Base-by-base conservation (phyloP, 2,113 vertebrate species). In the Arizona elegans region DNA sequence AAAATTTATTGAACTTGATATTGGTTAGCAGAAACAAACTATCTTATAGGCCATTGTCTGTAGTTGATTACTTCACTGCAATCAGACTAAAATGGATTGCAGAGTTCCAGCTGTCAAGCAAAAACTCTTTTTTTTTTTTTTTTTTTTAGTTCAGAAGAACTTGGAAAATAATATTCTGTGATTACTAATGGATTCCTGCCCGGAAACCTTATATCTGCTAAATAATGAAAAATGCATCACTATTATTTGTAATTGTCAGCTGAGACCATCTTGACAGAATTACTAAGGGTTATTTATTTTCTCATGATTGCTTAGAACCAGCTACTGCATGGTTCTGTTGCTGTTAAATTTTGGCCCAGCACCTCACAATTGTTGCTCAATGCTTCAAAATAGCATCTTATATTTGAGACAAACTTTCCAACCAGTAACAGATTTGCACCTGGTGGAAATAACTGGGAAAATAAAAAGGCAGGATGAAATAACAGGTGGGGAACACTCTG, bases 311-410 rank as follows among this genome's bases (percentile, higher is more conserved):
- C 95, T 96, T 94, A 15, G 92, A 70, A 55, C 96, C 8, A 8
- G 94, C 96, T 96, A 93, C 94, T 94, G 90, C 59, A 87, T 86
- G 81, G 92, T 94, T 95, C 65, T 92, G 92, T 89, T 93, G 91
- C 94, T 95, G 92, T 87, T 93, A 90, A 94, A 95, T 89, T 81
- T 96, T 98, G 97, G 97, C 96, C 95, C 89, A 93, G 0, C 94
- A 96, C 96, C 96, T 96, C 91, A 94, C 96, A 97, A 97, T 96
- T 93, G 94, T 96, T 96, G 95, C 95, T 97, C 96, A 97, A 97
- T 97, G 96, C 96, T 97, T 97, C 92, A 95, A 93, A 93, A 95
- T 96, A 95, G 94, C 95, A 92, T 95, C 93, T 97, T 95, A 96
- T 92, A 92, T 94, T 91, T 94, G 95, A 96, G 93, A 92, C 88